Conservation (phyloP, 2,113 vertebrate species). For the Chaenocephalus aceratus region DNA sequence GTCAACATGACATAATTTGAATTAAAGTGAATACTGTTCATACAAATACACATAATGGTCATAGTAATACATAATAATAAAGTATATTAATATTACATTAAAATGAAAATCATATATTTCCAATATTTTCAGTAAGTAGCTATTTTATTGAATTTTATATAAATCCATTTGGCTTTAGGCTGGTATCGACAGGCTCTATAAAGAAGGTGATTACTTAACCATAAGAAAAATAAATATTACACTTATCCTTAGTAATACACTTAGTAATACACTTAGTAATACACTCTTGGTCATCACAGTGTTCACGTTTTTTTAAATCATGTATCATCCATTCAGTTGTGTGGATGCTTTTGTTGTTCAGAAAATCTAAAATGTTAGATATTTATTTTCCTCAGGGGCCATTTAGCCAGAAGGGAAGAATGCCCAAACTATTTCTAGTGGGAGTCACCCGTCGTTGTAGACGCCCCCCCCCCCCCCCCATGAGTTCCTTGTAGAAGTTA, state of each 20-base stretch:
- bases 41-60: too few relatives aligned
- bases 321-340: not conserved
- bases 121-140: not conserved
- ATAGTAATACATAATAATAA: too few relatives aligned
- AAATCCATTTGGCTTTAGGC: too few relatives aligned
- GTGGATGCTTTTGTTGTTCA: not conserved
- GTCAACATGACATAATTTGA: too few relatives aligned
- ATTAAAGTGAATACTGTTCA: too few relatives aligned
- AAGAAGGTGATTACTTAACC: too few relatives aligned
- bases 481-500: conserved; percentile 1
- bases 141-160: not conserved
- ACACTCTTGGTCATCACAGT: too few relatives aligned
- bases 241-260: not conserved
- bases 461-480: too few relatives aligned
- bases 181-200: too few relatives aligned
- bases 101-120: not conserved
- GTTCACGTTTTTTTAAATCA: not conserved
- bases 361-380: not conserved
- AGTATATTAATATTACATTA: not conserved
- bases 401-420: not conserved
- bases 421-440: conserved; percentile 29
- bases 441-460: not conserved
- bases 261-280: not conserved
- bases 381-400: not conserved
- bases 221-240: too few relatives aligned